Evolutionary conservation across 2,113 vertebrate species (phyloP), one percentile per base, ranked within the genome.

Genomic region (Aspidoscelis tigris): DNA sequence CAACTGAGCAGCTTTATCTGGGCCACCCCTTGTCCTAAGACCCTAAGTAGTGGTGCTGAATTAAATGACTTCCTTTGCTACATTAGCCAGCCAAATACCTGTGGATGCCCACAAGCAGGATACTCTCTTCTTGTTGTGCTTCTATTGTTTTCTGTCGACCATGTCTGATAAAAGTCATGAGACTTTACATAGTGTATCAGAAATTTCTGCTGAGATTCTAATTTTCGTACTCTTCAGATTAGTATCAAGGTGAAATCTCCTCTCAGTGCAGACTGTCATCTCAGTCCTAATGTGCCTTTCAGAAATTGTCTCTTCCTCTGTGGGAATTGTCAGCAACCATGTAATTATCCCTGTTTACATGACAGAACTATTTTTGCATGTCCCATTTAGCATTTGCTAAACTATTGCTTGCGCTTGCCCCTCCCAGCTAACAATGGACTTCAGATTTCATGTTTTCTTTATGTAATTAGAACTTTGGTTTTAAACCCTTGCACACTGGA

Each of bases 321-420:
- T 93, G 86, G 86, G 90, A 92, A 93, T 87, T 92, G 85, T 90
- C 76, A 87, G 83, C 88, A 90, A 92, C 90, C 88, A 87, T 91
- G 21, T 93, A 93, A 94, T 94, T 94, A 94, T 93, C 83, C 82
- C 47, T 91, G 50, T 91, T 93, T 94, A 92, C 33, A 20, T 88
- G 82, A 92, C 92, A 89, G 89, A 88, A 91, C 84, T 86, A 43
- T 89, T 92, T 93, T 90, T 91, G 80, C 88, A 87, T 89, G 93
- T 94, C 83, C 91, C 92, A 93, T 87, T 94, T 92, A 91, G 84
- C 83, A 84, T 92, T 89, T 91, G 78, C 85, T 92, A 92, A 70
- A 82, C 91, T 92, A 87, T 82, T 89, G 85, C 89, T 93, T 88
- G 71, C 88, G 76, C 89, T 89, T 86, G 88, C 91, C 84, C 91